A percentile compares a stretch with the other conserved stretches of the same genome.
Conservation (phyloP, 2,888 invertebrate species). For the Netelia melanura region DNA sequence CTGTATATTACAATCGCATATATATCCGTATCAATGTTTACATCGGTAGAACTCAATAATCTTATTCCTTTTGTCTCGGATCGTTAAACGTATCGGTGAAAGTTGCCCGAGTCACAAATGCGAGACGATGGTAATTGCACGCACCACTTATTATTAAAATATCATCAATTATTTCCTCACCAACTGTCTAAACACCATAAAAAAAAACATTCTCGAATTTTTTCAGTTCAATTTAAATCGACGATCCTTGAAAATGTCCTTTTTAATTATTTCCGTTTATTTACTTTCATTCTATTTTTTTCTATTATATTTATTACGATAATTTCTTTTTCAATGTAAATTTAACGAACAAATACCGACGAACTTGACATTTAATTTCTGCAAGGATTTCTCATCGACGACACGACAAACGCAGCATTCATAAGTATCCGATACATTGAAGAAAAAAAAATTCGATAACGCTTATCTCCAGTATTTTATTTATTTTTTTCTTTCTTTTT, state of each 20-base stretch:
- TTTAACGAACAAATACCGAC: not conserved
- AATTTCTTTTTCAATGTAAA: not conserved
- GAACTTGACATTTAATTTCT: conserved; percentile 51
- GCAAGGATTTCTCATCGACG: conserved; percentile 47
- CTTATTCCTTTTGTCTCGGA: not conserved
- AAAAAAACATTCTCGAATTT: too few species aligned
- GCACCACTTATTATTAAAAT: too few species aligned
- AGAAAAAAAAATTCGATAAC: conserved; percentile 39
- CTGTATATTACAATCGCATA: not conserved
- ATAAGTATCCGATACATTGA: conserved; percentile 34
- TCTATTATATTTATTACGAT: too few species aligned
- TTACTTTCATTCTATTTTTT: too few species aligned
- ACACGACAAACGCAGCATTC: conserved; percentile 52
- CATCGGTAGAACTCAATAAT: not conserved
- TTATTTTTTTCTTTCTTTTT: conserved; percentile 10
- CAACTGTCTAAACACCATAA: too few species aligned
- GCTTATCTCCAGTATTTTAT: conserved; percentile 43
- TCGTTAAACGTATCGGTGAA: not conserved
- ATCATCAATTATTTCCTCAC: too few species aligned
- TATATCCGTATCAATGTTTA: not conserved
- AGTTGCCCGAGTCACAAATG: not conserved
- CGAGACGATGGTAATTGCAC: too few species aligned
- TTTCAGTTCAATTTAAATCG: too few species aligned
- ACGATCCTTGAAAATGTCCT: too few species aligned
- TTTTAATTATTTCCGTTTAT: too few species aligned